Conservation (phyloP, 2,113 vertebrate genomes). For the Odocoileus virginianus region DNA sequence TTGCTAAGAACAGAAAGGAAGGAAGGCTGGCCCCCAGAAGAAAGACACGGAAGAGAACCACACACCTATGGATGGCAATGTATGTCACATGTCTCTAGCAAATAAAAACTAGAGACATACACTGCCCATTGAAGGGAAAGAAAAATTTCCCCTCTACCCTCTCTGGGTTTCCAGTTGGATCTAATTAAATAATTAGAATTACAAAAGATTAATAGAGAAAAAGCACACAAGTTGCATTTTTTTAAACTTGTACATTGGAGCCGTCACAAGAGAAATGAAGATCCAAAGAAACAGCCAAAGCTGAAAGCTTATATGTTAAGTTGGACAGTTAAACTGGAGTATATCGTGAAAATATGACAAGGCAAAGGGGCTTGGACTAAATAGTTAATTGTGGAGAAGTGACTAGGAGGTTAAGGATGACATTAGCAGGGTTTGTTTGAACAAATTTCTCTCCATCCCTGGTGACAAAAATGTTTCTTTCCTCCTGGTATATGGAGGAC, state of each 20-base stretch:
- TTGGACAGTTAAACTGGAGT: background rate
- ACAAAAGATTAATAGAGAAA: background rate
- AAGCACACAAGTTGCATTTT: background rate
- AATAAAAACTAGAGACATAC: background rate
- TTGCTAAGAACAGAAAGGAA: background rate
- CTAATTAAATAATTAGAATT: background rate
- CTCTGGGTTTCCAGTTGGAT: background rate
- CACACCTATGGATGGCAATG: fast-evolving
- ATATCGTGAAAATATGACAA: background rate
- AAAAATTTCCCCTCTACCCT: background rate
- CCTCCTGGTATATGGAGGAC: background rate
- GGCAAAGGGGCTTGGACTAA: background rate
- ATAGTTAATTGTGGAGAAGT: background rate
- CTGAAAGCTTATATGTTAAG: background rate
- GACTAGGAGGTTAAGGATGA: background rate
- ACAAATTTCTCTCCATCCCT: background rate
- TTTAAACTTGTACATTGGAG: background rate
- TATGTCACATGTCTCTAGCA: background rate
- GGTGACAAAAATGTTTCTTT: background rate
- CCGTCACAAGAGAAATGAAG: background rate
- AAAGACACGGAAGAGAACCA: background rate
- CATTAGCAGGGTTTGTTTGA: background rate
- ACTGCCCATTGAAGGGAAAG: background rate
- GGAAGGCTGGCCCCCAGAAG: background rate
- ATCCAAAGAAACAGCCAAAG: background rate